These are phyloP conservation scores for Serinus canaria DNA, from an alignment of 2,113 vertebrate genomes.

Conservation along the genomic window DNA sequence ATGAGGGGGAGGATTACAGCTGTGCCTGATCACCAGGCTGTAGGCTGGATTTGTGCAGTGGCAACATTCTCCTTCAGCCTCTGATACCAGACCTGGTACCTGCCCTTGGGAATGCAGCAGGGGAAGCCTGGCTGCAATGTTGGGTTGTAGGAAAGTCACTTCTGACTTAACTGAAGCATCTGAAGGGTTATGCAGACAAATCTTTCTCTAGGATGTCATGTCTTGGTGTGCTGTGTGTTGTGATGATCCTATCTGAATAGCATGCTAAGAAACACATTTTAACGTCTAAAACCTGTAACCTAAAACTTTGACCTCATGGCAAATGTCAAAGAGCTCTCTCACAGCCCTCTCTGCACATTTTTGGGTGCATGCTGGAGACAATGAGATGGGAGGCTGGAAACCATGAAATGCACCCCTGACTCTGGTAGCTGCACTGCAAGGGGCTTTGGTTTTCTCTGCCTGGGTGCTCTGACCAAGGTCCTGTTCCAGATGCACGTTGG, in stretches of 20 bases:
- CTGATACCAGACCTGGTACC: background rate
- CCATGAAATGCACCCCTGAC: rapidly evolving
- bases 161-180: background rate
- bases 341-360: background rate
- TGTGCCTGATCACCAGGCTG: background rate
- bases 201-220: background rate
- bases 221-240: background rate
- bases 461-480: background rate
- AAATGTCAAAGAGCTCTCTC: background rate
- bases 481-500: background rate
- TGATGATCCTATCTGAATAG: background rate
- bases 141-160: background rate
- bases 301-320: background rate
- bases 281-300: background rate
- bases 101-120: background rate
- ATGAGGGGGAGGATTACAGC: background rate
- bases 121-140: background rate
- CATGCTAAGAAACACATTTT: background rate
- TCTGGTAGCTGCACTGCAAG: background rate
- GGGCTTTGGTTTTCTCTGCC: background rate
- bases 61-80: background rate
- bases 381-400: background rate
- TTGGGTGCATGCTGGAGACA: background rate
- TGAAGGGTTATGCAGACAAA: background rate
- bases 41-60: background rate